phyloP scores from a whole-genome alignment of 2,113 vertebrate species.

The Meleagris gallopavo region DNA sequence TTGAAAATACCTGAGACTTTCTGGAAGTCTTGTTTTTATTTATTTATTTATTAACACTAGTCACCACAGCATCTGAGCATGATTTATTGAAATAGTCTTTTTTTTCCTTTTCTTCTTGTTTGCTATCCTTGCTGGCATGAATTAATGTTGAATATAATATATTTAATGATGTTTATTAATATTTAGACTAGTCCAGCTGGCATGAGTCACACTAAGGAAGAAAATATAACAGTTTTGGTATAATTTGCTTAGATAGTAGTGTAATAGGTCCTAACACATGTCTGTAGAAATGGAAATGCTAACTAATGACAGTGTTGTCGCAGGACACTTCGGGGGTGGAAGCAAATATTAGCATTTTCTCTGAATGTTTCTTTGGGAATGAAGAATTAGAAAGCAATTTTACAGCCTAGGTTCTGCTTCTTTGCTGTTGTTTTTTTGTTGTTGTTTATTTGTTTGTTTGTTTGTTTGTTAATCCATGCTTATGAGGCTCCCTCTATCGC shows the following conservation, averaged over 20 bases:
- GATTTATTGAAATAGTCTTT: background rate
- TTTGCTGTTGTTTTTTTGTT: background rate
- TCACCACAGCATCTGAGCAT: background rate
- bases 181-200: constrained; percentile 67
- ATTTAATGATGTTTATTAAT: constrained; percentile 61
- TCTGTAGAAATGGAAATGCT: background rate
- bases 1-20: background rate
- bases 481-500: background rate
- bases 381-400: background rate
- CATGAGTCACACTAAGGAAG: constrained; percentile 6
- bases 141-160: background rate
- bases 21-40: background rate
- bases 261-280: background rate
- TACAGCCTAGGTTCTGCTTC: background rate
- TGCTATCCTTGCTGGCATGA: background rate
- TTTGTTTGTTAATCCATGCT: background rate
- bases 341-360: background rate
- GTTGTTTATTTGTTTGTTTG: background rate
- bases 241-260: background rate
- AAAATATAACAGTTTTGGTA: background rate
- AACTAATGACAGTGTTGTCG: background rate
- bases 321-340: background rate
- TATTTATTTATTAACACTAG: background rate
- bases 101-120: background rate
- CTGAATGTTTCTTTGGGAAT: background rate